Evolutionary conservation across 2,797 vertebrate genomes (phyloP).

Genomic region (Tadarida brasiliensis): DNA sequence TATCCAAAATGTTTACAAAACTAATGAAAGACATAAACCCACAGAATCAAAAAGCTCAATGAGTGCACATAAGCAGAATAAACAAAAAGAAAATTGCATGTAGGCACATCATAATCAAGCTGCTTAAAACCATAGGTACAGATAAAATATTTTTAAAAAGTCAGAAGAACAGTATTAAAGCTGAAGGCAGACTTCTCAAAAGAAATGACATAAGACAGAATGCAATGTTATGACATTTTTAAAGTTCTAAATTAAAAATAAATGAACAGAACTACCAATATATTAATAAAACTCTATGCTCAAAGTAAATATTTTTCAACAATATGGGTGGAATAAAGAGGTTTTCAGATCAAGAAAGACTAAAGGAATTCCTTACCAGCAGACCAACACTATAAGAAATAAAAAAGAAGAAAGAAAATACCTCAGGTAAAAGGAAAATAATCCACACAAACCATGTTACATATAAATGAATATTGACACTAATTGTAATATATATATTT

Average conservation of each 20-base stretch:
- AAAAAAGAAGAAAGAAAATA: neutral
- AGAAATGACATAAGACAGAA: slow-evolving; percentile 24
- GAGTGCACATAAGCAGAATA: neutral
- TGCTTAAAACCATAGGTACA: neutral
- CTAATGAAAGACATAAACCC: neutral
- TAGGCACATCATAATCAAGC: neutral
- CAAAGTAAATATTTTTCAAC: slow-evolving; percentile 31
- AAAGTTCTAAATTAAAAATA: slow-evolving; percentile 54
- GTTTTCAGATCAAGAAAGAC: slow-evolving; percentile 30
- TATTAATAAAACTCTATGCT: slow-evolving; percentile 18
- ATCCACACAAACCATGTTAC: neutral
- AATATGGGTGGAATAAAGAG: neutral
- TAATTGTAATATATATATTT: neutral
- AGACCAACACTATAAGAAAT: neutral
- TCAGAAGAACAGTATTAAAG: neutral
- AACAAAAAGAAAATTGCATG: neutral
- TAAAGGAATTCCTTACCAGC: neutral
- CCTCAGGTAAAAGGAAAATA: slow-evolving; percentile 30
- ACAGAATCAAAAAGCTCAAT: neutral
- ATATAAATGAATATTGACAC: neutral
- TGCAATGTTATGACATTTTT: neutral
- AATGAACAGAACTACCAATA: slow-evolving; percentile 35
- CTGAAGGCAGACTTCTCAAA: neutral
- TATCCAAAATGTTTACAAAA: slow-evolving; percentile 34
- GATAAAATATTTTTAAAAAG: neutral